Evolutionary conservation across 2,888 invertebrate species (phyloP).

Genomic region (Azorinus chamasolen): DNA sequence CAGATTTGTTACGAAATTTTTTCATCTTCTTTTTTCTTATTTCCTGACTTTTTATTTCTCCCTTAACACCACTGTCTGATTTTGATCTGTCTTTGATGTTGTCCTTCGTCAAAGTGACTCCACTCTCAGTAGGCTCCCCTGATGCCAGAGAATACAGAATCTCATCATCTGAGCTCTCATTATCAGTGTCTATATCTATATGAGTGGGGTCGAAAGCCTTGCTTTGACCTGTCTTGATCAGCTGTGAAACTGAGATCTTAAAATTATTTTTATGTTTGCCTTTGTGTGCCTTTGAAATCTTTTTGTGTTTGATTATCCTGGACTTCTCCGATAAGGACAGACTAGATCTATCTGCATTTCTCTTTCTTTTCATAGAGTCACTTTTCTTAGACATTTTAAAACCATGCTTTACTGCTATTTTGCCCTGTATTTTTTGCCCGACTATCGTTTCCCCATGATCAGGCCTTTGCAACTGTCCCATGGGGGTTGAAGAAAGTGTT

Average conservation of each 20-base stretch:
- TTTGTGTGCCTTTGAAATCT: too few relatives aligned
- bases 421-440: background rate
- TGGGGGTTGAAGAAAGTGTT: too few relatives aligned
- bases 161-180: slow-evolving; percentile 63
- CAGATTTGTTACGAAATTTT: slow-evolving; percentile 40
- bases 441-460: too few relatives aligned
- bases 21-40: slow-evolving; percentile 16
- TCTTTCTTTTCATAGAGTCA: background rate
- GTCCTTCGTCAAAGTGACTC: background rate
- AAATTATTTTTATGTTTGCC: too few relatives aligned
- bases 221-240: too few relatives aligned
- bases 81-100: too few relatives aligned
- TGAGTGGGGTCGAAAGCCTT: too few relatives aligned
- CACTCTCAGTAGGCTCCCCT: background rate
- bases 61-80: background rate
- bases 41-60: background rate
- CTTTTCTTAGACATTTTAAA: slow-evolving; percentile 11
- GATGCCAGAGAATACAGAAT: slow-evolving; percentile 71
- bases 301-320: too few relatives aligned
- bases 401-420: too few relatives aligned
- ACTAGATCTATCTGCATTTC: background rate
- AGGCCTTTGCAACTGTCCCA: too few relatives aligned
- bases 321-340: too few relatives aligned
- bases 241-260: too few relatives aligned
- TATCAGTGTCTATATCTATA: background rate